Evolutionary conservation across 2,797 vertebrate genomes (phyloP), one percentile per base, ranked within the genome.

Genomic region (Gastrophryne carolinensis): DNA sequence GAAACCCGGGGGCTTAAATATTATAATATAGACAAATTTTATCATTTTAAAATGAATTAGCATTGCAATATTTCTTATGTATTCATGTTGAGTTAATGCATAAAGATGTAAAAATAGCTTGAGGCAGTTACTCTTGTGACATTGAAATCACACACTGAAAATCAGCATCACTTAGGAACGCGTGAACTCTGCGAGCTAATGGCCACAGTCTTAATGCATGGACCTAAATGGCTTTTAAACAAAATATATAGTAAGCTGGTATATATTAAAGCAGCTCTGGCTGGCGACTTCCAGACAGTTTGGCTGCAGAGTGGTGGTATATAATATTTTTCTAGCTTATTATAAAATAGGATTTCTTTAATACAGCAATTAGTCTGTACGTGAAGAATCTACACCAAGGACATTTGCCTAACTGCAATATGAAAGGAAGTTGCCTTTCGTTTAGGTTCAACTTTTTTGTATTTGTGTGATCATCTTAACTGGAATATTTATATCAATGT

Each of bases 61-160:
- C n/a, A 24, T 60, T 56, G 72, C 50, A 75, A 79, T 81, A 65
- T 81, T 81, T 87, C 83, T 84, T 85, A 64, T n/a, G 60, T 84
- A 82, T 81, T 84, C 85, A 84, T 68, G 81, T 81, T 69, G 81
- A 84, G 81, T 83, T 84, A 85, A 80, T 84, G 81, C 83, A 83
- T 83, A 81, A 84, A 86, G 88, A 88, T 82, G 75, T 72, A 79
- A 66, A 72, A 87, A 82, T 85, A 86, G 88, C 87, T 84, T 80
- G 41, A 79, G 84, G 91, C 85, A 72, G 76, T 83, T 78, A 70
- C 83, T 84, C 84, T 83, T 82, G 87, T 89, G 86, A 84, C 82
- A 79, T 75, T 71, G 81, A 75, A 86, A 82, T 85, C 86, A 87
- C 87, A 88, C 85, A 85, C 82, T 84, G 88, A 87, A 81, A 81